These are phyloP conservation scores for Lepisosteus osseus DNA, from an alignment of 2,113 vertebrate species.

Conservation along the genomic window DNA sequence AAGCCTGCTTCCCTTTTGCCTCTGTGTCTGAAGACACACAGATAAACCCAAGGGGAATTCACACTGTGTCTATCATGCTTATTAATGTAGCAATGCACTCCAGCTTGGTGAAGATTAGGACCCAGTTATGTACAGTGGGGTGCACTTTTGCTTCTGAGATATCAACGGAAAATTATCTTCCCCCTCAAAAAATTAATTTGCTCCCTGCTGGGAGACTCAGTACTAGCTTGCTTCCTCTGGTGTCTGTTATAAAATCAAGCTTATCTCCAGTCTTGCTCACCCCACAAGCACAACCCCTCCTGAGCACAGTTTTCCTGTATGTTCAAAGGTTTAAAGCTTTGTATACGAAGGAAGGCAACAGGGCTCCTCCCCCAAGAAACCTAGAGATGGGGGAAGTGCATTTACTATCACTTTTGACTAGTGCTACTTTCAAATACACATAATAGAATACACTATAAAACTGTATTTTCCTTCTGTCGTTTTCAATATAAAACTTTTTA, in stretches of 20 bases:
- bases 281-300: not conserved
- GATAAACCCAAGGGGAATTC: not conserved
- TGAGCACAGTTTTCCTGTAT: not conserved
- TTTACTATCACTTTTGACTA: no score
- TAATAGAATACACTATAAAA: no score
- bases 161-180: not conserved
- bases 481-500: no score
- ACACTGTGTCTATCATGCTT: not conserved
- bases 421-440: no score
- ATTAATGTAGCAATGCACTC: not conserved
- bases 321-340: not conserved
- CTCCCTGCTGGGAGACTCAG: slow-evolving; percentile 20
- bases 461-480: no score
- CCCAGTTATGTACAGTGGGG: slow-evolving; percentile 11
- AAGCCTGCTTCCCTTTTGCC: not conserved
- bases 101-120: slow-evolving; percentile 7
- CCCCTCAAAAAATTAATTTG: slow-evolving; percentile 2
- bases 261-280: slow-evolving; percentile 8
- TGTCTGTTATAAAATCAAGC: slow-evolving; percentile 18
- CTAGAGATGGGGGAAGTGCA: no score
- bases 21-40: not conserved
- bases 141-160: slow-evolving; percentile 3
- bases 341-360: not conserved
- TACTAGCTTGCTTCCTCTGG: slow-evolving; percentile 18
- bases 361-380: no score